Base-by-base conservation (phyloP, 2,888 invertebrate genomes). In the Phyto melanocephala region DNA sequence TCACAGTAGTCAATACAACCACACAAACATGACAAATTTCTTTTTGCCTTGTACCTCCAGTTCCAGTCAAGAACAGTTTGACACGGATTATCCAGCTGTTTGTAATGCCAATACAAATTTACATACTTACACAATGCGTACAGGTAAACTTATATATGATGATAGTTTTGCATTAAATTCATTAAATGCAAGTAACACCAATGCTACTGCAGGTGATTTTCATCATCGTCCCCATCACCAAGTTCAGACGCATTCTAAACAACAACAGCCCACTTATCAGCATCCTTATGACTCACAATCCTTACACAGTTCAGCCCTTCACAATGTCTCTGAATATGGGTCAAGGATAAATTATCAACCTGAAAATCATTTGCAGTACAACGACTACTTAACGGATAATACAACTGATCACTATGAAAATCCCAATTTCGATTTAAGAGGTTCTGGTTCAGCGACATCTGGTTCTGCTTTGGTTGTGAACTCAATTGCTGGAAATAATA, bases 31-130 rank as follows among this genome's bases (percentile, higher is more conserved):
- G 24, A 94, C 96, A 0, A 95, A 95, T 0, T 94, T 96, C 86
- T 96, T 96, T 6, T 91, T 96, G 62, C 95, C 96, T 0, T 96
- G 96, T 88, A 95, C 95, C 0, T 95, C 95, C 11, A 95, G 95
- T 47, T 95, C 95, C n/a, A 95, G 95, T 80, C 96, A 96, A 86
- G 96, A 96, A 83, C 95, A 96, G 89, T 95, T 95, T 87, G 95
- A 95, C 85, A 95, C 96, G 6, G 94, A 95, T 85, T 97, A 96
- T 89, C 96, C 96, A 5, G 95, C 96, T 11, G 95, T 96, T 85
- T 96, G 96, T 89, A 96, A 95, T 87, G 95, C 96, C 3, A 97
- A 96, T 87, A 95, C 96, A 10, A 96, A 96, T 85, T 93, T 96
- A 11, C 94, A 96, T 86, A 96, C 96, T 58, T 97, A 96, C 88